Conservation (phyloP, 2,888 invertebrate species). For the Agrotis puta region DNA sequence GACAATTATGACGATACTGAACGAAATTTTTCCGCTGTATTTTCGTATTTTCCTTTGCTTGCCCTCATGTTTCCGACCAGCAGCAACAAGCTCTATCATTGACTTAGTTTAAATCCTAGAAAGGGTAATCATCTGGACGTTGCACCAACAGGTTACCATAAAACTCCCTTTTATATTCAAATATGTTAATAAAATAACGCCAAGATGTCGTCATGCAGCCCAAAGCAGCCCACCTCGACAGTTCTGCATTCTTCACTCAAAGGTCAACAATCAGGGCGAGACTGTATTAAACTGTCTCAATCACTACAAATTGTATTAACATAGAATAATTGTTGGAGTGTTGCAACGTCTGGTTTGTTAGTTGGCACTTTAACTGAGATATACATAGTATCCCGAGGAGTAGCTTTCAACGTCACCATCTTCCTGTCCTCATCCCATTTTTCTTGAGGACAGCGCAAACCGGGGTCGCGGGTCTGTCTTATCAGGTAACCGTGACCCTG, state of each 20-base stretch:
- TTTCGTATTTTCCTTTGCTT: no score
- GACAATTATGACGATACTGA: no score
- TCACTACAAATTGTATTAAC: conserved; percentile 31
- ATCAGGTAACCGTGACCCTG: no score
- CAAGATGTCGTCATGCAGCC: conserved; percentile 39
- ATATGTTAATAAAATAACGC: conserved; percentile 32
- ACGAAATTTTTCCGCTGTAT: no score
- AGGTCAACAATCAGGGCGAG: conserved; percentile 56
- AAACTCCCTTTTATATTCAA: not conserved
- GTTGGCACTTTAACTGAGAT: not conserved
- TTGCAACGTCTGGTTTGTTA: not conserved
- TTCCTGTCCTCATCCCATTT: no score
- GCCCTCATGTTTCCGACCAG: no score
- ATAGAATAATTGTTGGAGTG: conserved; percentile 28
- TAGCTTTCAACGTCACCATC: no score
- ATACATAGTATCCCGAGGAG: no score
- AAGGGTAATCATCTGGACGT: not conserved
- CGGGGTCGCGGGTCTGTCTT: no score
- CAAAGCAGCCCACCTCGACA: conserved; percentile 54
- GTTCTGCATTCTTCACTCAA: conserved; percentile 60
- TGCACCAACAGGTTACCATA: not conserved
- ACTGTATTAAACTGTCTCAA: conserved; percentile 33
- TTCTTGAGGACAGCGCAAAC: no score
- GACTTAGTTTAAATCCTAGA: no score
- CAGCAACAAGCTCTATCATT: no score